Base-by-base conservation (phyloP, 2,888 invertebrate species). In the Pasiphila rectangulata region DNA sequence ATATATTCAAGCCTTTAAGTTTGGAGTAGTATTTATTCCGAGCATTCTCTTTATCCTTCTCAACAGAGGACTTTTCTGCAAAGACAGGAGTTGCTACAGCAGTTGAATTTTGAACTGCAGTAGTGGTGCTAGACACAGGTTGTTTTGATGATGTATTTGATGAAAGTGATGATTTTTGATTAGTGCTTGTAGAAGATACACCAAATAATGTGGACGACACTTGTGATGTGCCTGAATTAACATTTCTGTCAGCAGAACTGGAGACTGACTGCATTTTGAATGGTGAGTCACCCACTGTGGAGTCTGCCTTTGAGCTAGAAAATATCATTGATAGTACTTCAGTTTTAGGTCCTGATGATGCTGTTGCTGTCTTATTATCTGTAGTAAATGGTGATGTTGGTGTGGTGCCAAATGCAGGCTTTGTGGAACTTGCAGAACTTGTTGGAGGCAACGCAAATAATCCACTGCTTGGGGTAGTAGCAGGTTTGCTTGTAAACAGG, bases 1-100 rank as follows among this genome's bases (percentile, higher is more conserved):
- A 93, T 73, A 93, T 92, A 83, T 98, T 98, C 15, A 98, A 88
- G 4, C 92, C 92, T 79, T 93, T 95, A 37, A 98, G 76, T 79
- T 93, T 93, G 1, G 91, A 88, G 62, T 91, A 92, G 73, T 94
- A 95, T 50, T 88, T 90, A 36, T 75, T 56, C 60, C 37, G 37
- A 9, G 41, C 45, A 0, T 17, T 2, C 17, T 32, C 32, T 37
- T 50, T 50, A 9, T 50, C 45, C 38, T 20, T 42, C 23, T 50
- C 50, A 3, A 32, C 17, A 21, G 36, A 32, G 16, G 41, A 32
- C 24, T 44, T 38, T 2, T 65, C 59, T 35, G 59, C 56, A 13
- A 51, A 32, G 4, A 16, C 2, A 3, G 40, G 39, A 36, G 65
- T 54, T 27, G 49, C 51, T n/a, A 51, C 53, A 13, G 61, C 62